Base-by-base conservation (phyloP, 2,797 vertebrate genomes). In the Tangara arthus region DNA sequence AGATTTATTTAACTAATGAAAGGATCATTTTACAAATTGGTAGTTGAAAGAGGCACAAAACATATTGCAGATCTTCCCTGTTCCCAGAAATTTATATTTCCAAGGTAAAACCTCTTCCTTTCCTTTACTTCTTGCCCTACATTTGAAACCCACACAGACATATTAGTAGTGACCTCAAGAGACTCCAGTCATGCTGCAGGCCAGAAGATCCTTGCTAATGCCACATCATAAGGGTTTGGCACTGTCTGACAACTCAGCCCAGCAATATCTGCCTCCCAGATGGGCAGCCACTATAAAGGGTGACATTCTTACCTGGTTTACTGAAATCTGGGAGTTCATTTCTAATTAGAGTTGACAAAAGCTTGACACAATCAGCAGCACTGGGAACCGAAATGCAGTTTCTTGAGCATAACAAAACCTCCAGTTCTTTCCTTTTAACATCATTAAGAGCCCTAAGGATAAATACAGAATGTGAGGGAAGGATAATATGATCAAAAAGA, bases 331-430 rank as follows among this genome's bases (percentile, higher is more conserved):
- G 34, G 76, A 94, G 65, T 60, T 94, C 65, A 50, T 24, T 89
- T 83, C 73, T 93, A 95, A 95, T 93, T 89, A 94, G 50, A 93
- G 13, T 39, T 92, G 81, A 84, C 70, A 96, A 94, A 95, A 78
- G 3, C 46, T 79, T 85, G 76, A 85, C 70, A 92, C 27, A 91
- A 83, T 92, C 50, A 82, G 47, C 61, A 90, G 34, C 72, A 50
- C 16, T 61, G 89, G 60, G 87, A 96, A 79, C 53, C 4, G 34
- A 95, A 97, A 87, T 81, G 70, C 15, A 32, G 50, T 42, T 90
- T 81, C 63, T 77, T 91, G 61, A 64, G 39, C n/a, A 47, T 68
- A 87, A 94, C 16, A 93, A 93, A 94, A 70, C 16, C 20, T 93
- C 91, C 46, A 53, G 22, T 73, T 72, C 46, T 83, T 95, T 92